Percentiles rank a stretch among this genome's conserved stretches.
These are phyloP conservation scores for Agonopterix arenella DNA, from an alignment of 2,888 invertebrate species.

Conservation along the genomic window DNA sequence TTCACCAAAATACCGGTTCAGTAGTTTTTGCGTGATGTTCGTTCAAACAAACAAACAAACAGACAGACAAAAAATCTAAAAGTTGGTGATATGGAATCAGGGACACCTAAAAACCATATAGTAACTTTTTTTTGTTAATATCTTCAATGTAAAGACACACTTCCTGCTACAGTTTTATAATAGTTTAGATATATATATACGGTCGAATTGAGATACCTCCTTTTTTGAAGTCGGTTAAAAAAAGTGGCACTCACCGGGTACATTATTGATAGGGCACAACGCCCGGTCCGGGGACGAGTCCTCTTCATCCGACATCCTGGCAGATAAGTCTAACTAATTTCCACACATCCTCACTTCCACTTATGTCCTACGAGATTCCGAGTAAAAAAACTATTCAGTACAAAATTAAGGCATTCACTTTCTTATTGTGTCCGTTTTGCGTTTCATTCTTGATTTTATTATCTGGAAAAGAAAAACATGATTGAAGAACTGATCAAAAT, in stretches of 20 bases:
- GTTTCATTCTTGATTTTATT: conserved; percentile 26
- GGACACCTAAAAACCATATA: too few species aligned
- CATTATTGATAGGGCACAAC: conserved; percentile 57
- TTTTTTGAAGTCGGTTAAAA: too few species aligned
- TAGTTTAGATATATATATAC: too few species aligned
- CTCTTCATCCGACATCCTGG: conserved; percentile 69
- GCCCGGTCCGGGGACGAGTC: conserved; percentile 66
- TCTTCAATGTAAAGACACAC: too few species aligned
- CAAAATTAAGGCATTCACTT: conserved; percentile 37
- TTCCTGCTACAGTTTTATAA: too few species aligned
- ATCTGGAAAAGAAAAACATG: conserved; percentile 22
- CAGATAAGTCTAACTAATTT: conserved; percentile 12
- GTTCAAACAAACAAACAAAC: too few species aligned
- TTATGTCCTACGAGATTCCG: conserved; percentile 38
- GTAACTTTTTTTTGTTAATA: too few species aligned
- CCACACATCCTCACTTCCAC: conserved; percentile 38
- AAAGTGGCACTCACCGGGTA: conserved; percentile 62
- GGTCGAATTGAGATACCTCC: too few species aligned
- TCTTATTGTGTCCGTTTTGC: conserved; percentile 26
- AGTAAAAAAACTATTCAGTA: conserved; percentile 35
- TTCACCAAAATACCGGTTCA: too few species aligned
- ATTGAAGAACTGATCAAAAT: not conserved
- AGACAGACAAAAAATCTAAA: too few species aligned
- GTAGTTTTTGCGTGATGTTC: too few species aligned
- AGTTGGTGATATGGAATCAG: too few species aligned